These are phyloP conservation scores for Magallana gigas DNA, from an alignment of 1,140 invertebrate species.

Conservation along the genomic window DNA sequence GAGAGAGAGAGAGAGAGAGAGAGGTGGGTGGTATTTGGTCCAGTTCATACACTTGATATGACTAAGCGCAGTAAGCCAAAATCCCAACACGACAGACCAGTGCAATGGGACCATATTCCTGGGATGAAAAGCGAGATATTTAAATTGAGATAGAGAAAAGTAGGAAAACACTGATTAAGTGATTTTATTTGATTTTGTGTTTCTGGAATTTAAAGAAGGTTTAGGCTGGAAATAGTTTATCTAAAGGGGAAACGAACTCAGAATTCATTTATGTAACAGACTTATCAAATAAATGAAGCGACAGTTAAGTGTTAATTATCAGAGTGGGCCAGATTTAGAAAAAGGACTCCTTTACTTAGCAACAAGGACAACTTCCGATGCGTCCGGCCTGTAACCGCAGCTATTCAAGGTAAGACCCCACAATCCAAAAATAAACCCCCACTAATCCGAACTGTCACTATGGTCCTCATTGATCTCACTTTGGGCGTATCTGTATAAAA, in stretches of 20 bases:
- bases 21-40: neutral
- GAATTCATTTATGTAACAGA: neutral
- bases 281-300: no score
- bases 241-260: constrained; percentile 1
- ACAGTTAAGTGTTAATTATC: neutral
- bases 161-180: neutral
- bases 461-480: neutral
- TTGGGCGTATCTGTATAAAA: constrained; percentile 4
- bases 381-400: neutral
- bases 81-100: neutral
- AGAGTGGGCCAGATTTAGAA: constrained; percentile 1
- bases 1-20: neutral
- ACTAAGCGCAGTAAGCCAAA: neutral
- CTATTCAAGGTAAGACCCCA: neutral
- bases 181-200: no score
- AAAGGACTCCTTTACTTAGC: neutral
- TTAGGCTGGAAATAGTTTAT: neutral
- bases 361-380: constrained; percentile 11
- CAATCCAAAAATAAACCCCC: neutral
- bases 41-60: neutral
- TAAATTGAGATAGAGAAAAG: neutral
- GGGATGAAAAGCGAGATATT: constrained; percentile 1
- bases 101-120: neutral
- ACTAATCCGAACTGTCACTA: neutral
- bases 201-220: no score